Conservation (phyloP, 30 jellyfish, hydroid and myxozoan species). For the Phacellophora camtschatica region DNA sequence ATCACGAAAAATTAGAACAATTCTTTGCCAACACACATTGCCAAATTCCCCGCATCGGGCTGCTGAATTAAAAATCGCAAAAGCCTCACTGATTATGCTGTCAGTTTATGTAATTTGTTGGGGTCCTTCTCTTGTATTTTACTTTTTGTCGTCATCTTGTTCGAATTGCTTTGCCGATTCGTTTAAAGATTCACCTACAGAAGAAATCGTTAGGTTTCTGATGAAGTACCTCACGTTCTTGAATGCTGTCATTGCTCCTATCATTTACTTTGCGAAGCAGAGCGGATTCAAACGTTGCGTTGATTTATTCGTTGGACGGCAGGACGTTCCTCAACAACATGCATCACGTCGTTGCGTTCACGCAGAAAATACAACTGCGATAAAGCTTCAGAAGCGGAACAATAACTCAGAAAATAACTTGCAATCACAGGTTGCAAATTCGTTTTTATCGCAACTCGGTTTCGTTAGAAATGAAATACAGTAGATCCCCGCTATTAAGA, state of each 20-base stretch:
- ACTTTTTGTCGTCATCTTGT: constrained; percentile 56
- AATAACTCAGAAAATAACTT: too few species aligned
- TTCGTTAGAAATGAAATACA: too few species aligned
- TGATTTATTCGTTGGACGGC: not conserved
- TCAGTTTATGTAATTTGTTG: constrained; percentile 70
- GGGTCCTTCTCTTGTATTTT: constrained; percentile 93
- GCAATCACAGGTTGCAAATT: too few species aligned
- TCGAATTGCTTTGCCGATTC: constrained; percentile 58
- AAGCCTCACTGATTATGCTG: constrained; percentile 51
- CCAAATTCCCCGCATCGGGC: not conserved
- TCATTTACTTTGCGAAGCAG: constrained; percentile 62
- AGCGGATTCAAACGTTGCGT: constrained; percentile 8
- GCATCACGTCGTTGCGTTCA: not conserved
- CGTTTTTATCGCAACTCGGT: too few species aligned
- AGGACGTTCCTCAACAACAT: not conserved
- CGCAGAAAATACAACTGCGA: not conserved
- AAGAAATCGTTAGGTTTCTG: constrained; percentile 52
- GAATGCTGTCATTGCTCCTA: constrained; percentile 87
- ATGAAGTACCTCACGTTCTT: constrained; percentile 78
- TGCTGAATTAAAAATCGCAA: constrained; percentile 40
- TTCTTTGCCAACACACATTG: not conserved
- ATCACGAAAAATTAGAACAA: not conserved
- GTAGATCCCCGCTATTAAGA: too few species aligned
- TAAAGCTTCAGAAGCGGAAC: too few species aligned
- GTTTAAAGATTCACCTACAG: constrained; percentile 46